Evolutionary conservation across 2,888 invertebrate species (phyloP).

Genomic region (Pristionchus exspectatus): DNA sequence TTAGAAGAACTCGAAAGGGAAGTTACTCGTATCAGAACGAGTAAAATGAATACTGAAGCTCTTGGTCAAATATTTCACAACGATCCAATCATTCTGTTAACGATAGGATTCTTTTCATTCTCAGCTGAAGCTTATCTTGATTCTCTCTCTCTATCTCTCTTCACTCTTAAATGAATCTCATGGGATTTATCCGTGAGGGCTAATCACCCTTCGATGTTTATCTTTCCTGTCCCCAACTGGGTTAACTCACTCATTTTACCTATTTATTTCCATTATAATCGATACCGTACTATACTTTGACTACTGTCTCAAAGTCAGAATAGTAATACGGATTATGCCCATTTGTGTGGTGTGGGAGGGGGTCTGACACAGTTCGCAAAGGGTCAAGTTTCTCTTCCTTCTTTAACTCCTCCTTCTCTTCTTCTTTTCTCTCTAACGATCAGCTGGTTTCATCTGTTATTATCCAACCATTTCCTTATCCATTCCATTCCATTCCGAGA

Average conservation of each 20-base stretch:
- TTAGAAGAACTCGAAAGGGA: neutral
- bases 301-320: conserved; percentile 36
- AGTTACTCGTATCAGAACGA: neutral
- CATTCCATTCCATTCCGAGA: neutral
- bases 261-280: neutral
- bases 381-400: conserved; percentile 28
- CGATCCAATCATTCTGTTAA: neutral
- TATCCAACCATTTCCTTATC: conserved; percentile 20
- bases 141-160: neutral
- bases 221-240: conserved; percentile 30
- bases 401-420: conserved; percentile 4
- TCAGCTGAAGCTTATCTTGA: neutral
- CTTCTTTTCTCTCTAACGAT: neutral
- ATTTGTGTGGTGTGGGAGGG: conserved; percentile 16
- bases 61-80: no score
- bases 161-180: conserved; percentile 2
- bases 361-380: neutral
- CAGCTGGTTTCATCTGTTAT: conserved; percentile 31
- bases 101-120: neutral
- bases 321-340: conserved; percentile 6
- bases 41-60: neutral
- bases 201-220: conserved; percentile 18
- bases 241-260: conserved; percentile 4
- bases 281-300: conserved; percentile 22
- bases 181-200: neutral